These are phyloP conservation scores for Sinohyriopsis cumingii DNA, from an alignment of 2,888 invertebrate species.

Conservation along the genomic window DNA sequence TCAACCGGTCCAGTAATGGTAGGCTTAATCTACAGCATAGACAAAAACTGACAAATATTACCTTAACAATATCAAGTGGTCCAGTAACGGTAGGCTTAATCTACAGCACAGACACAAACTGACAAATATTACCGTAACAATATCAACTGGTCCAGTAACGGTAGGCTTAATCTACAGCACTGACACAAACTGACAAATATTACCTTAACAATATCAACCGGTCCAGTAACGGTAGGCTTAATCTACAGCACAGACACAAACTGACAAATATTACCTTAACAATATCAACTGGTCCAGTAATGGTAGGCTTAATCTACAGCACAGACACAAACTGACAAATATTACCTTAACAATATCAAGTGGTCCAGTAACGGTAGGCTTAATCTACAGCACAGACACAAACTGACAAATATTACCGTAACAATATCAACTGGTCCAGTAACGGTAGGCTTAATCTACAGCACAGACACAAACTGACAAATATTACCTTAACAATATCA, in stretches of 20 bases:
- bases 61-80: constrained; percentile 82
- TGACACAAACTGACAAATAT: constrained; percentile 10
- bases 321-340: background rate
- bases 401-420: constrained; percentile 73
- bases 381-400: background rate
- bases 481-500: constrained; percentile 79
- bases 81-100: too few relatives aligned
- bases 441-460: too few relatives aligned
- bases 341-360: constrained; percentile 80
- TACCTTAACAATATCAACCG: constrained; percentile 81
- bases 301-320: too few relatives aligned
- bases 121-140: constrained; percentile 78
- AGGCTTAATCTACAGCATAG: too few relatives aligned
- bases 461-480: background rate
- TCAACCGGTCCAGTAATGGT: too few relatives aligned
- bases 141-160: too few relatives aligned
- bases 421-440: constrained; percentile 82
- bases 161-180: too few relatives aligned
- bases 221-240: too few relatives aligned
- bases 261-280: constrained; percentile 76
- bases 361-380: too few relatives aligned
- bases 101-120: background rate
- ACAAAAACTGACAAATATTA: constrained; percentile 32
- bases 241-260: background rate
- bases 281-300: too few relatives aligned